Conservation (phyloP, 2,797 vertebrate species). For the Pristis pectinata region DNA sequence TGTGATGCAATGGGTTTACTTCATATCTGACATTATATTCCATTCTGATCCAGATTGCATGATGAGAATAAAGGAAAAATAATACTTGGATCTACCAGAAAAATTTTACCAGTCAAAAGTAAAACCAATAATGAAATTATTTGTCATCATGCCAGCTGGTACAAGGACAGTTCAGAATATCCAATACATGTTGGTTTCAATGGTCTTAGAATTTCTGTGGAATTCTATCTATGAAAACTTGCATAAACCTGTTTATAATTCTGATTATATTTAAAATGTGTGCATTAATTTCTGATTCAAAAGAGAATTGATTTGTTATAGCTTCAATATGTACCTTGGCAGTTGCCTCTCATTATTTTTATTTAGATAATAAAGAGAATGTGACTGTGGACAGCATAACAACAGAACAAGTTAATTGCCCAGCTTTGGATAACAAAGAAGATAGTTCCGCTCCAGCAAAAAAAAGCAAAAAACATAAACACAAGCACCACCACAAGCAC, state of each 20-base stretch:
- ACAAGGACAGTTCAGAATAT: background rate
- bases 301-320: background rate
- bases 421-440: constrained; percentile 53
- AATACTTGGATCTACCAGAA: background rate
- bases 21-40: background rate
- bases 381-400: constrained; percentile 56
- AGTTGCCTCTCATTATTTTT: constrained; percentile 31
- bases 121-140: background rate
- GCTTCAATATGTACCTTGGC: background rate
- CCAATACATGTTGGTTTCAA: background rate
- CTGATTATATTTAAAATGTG: background rate
- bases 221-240: background rate
- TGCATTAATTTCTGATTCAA: background rate
- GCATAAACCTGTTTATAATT: background rate
- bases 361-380: constrained; percentile 60
- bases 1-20: background rate
- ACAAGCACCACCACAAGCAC: constrained; percentile 55
- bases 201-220: background rate
- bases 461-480: constrained; percentile 87
- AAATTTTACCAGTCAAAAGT: background rate
- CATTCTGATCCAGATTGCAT: background rate
- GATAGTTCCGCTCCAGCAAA: constrained; percentile 64
- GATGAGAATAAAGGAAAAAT: background rate
- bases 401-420: constrained; percentile 51
- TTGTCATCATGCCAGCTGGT: background rate